Conservation (phyloP, 2,888 invertebrate species). For the Bimastos eiseni region DNA sequence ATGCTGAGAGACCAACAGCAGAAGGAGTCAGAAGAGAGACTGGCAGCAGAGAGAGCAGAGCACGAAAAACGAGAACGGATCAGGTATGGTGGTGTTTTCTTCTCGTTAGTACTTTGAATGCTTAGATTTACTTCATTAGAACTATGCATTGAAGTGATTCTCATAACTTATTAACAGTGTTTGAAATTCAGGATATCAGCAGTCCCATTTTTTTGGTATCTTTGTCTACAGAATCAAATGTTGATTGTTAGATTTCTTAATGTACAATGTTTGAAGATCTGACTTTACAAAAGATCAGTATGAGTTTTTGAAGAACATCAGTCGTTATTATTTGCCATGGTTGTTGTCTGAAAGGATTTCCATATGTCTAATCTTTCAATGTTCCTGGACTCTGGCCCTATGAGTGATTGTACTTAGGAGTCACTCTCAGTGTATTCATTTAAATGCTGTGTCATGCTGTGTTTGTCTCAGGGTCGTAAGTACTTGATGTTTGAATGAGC, state of each 20-base stretch:
- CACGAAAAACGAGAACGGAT: constrained; percentile 84
- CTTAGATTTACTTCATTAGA: too few species aligned
- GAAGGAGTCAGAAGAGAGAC: constrained; percentile 69
- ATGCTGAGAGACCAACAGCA: constrained; percentile 85
- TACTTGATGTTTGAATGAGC: not conserved
- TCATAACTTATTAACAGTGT: not conserved
- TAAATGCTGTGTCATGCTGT: not conserved
- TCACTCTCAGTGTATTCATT: not conserved
- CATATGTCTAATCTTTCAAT: not conserved
- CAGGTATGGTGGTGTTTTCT: constrained; percentile 19
- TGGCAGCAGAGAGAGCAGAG: constrained; percentile 69
- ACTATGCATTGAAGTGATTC: too few species aligned
- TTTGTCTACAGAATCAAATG: not conserved
- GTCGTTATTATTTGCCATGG: not conserved
- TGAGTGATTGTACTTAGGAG: not conserved
- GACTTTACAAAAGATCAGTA: not conserved
- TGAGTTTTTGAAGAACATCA: not conserved
- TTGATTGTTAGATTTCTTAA: not conserved
- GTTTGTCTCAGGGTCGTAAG: not conserved
- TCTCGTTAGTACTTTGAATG: not conserved
- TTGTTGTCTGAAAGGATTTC: not conserved
- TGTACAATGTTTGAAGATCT: not conserved
- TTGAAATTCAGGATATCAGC: not conserved
- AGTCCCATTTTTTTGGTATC: not conserved
- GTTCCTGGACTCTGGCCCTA: not conserved